A percentile compares a stretch with the other conserved stretches of the same genome.
phyloP scores from a whole-genome alignment of 2,797 vertebrate species.

The Myotis myotis region DNA sequence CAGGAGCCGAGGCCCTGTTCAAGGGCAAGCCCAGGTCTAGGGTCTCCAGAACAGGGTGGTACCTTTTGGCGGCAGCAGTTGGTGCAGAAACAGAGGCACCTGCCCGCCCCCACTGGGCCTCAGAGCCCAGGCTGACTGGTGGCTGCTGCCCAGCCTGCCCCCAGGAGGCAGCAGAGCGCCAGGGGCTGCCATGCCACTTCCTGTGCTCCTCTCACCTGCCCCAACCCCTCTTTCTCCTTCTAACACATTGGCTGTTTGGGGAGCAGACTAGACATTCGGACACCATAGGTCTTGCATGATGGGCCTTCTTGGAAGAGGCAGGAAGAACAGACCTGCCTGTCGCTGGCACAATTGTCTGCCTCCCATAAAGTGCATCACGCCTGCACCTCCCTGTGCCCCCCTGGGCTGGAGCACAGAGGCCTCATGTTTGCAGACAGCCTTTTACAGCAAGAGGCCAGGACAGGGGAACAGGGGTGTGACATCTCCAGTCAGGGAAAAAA shows the following conservation, averaged over 20 bases:
- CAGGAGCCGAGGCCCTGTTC: neutral
- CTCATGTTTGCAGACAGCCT: rapidly evolving
- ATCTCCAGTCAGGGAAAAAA: neutral
- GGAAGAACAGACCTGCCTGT: rapidly evolving
- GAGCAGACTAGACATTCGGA: neutral
- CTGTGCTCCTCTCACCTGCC: neutral
- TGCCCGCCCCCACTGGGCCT: rapidly evolving
- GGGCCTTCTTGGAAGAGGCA: neutral
- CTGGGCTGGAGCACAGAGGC: neutral
- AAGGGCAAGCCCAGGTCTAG: neutral
- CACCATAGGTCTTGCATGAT: rapidly evolving
- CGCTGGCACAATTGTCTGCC: rapidly evolving
- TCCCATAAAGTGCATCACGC: rapidly evolving
- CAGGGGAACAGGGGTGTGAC: neutral
- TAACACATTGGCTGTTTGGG: neutral
- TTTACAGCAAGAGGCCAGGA: neutral
- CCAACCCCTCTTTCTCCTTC: neutral
- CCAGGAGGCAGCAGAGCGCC: neutral
- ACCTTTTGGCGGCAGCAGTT: neutral
- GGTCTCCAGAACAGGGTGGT: neutral
- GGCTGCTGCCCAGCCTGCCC: no score
- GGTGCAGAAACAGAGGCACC: neutral
- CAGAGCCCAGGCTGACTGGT: no score
- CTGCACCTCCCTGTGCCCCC: rapidly evolving
- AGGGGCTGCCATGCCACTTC: rapidly evolving